A percentile compares a stretch with the other conserved stretches of the same genome.
phyloP scores from a whole-genome alignment of 1,140 invertebrate species.

The Ceratosolen fusciceps region DNA sequence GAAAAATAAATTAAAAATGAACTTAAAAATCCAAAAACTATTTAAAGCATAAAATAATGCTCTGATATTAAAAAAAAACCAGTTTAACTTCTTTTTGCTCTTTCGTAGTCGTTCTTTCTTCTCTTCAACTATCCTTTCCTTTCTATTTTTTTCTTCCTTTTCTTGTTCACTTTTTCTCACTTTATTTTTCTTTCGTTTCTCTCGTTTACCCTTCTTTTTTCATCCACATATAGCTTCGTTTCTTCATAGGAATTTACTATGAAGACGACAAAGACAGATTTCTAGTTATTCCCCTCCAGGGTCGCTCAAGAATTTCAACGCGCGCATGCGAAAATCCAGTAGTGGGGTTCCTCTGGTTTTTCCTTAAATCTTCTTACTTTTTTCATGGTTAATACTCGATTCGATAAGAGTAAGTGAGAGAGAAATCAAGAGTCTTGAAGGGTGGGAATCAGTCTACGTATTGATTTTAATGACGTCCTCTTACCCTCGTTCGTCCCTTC shows the following conservation, averaged over 20 bases:
- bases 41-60: too few relatives aligned
- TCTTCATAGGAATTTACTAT: conserved; percentile 14
- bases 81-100: too few relatives aligned
- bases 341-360: conserved; percentile 48
- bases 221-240: background rate
- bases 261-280: background rate
- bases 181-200: conserved; percentile 38
- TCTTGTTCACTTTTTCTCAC: background rate
- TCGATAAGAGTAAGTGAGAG: conserved; percentile 39
- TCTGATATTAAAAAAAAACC: too few relatives aligned
- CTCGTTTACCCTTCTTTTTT: conserved; percentile 47
- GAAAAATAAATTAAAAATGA: too few relatives aligned
- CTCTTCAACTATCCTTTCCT: too few relatives aligned
- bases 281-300: background rate
- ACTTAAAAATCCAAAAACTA: too few relatives aligned
- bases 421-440: conserved; percentile 52
- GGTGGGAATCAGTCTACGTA: conserved; percentile 64
- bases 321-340: conserved; percentile 1
- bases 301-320: background rate
- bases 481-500: background rate
- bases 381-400: background rate
- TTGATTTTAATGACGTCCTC: conserved; percentile 71
- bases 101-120: too few relatives aligned
- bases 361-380: conserved; percentile 46
- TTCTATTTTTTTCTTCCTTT: too few relatives aligned